Conservation (phyloP, 1,140 invertebrate genomes). For the Eupeodes corollae region DNA sequence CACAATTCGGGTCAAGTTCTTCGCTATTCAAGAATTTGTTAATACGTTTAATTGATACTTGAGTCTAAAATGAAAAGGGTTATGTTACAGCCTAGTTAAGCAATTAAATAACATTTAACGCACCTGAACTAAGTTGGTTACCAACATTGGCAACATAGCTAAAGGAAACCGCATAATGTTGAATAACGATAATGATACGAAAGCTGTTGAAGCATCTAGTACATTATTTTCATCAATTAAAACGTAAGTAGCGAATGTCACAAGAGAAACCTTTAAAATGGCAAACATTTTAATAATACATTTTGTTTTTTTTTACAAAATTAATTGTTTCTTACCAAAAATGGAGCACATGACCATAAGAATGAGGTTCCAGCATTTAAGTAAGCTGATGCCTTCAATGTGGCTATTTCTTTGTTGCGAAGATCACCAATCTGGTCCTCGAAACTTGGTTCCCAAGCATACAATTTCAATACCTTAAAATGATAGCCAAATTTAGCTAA, state of each 20-base stretch:
- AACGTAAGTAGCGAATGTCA: slow-evolving; percentile 85
- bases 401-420: slow-evolving; percentile 71
- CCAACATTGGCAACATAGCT: slow-evolving; percentile 80
- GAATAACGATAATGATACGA: slow-evolving; percentile 94
- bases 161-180: slow-evolving; percentile 93
- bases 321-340: slow-evolving; percentile 64
- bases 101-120: slow-evolving; percentile 30
- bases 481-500: neutral
- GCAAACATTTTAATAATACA: neutral
- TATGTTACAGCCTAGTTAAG: neutral
- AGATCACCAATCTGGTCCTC: slow-evolving; percentile 74
- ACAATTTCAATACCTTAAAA: slow-evolving; percentile 65
- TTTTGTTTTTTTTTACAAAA: neutral
- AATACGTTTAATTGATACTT: slow-evolving; percentile 69
- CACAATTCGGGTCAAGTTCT: slow-evolving; percentile 65
- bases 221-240: slow-evolving; percentile 70
- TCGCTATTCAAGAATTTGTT: slow-evolving; percentile 85
- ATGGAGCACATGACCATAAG: slow-evolving; percentile 91
- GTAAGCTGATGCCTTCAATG: slow-evolving; percentile 73
- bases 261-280: slow-evolving; percentile 63
- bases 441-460: slow-evolving; percentile 86
- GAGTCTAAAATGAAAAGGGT: slow-evolving; percentile 43
- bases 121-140: slow-evolving; percentile 81
- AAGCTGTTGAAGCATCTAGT: slow-evolving; percentile 81
- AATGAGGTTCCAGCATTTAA: slow-evolving; percentile 83